Conservation (phyloP, 2,888 invertebrate genomes). For the Alentia gelatinosa region DNA sequence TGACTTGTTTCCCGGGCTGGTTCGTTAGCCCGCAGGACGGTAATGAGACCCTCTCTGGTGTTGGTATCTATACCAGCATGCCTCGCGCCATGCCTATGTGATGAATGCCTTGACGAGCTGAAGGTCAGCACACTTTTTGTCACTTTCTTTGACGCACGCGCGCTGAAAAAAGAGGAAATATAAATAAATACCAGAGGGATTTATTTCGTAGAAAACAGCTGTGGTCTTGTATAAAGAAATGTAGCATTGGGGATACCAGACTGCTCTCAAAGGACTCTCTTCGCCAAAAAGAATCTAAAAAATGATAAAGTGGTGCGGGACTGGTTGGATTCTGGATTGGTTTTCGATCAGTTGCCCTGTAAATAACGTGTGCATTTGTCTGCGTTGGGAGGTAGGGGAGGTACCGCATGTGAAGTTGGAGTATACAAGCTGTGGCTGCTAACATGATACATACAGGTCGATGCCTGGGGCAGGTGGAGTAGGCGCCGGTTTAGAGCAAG, state of each 20-base stretch:
- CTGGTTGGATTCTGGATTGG: conserved; percentile 7
- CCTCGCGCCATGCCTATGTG: background rate
- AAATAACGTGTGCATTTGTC: background rate
- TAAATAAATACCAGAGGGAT: conserved; percentile 26
- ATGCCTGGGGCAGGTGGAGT: background rate
- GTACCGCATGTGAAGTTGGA: too few species aligned
- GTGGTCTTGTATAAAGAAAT: conserved; percentile 32
- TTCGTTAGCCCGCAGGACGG: conserved; percentile 25
- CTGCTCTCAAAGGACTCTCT: background rate
- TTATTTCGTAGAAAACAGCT: conserved; percentile 42
- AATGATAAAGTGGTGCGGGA: background rate
- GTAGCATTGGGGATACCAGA: conserved; percentile 18
- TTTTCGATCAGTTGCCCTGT: background rate
- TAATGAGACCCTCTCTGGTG: conserved; percentile 6
- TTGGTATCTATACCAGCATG: background rate
- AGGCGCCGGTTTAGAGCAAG: background rate
- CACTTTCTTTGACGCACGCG: background rate
- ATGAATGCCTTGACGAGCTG: background rate
- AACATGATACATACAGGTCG: too few species aligned
- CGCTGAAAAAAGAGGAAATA: background rate
- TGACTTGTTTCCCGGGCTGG: conserved; percentile 24
- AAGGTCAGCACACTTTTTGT: background rate
- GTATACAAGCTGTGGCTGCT: too few species aligned
- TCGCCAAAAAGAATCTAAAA: background rate
- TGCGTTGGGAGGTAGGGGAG: background rate